Conservation (phyloP, 2,113 vertebrate species). For the Coptodon bakossiorum region DNA sequence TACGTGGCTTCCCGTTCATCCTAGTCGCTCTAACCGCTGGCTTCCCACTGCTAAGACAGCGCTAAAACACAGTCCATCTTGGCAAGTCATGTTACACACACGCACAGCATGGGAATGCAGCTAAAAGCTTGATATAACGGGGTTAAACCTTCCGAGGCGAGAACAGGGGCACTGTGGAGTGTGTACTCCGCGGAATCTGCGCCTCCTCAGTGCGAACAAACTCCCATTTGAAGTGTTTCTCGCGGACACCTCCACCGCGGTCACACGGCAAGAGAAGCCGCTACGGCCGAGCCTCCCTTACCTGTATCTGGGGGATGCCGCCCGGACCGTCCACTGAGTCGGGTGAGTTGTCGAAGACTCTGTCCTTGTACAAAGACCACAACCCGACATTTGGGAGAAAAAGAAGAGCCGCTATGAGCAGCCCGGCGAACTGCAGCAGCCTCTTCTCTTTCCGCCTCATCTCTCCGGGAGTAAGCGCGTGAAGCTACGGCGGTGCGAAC, state of each 20-base stretch:
- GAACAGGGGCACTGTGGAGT: not conserved
- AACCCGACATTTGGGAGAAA: conserved; percentile 91
- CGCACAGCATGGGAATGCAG: not conserved
- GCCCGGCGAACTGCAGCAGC: conserved; percentile 83
- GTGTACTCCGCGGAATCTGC: not conserved
- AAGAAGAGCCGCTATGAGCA: conserved; percentile 83
- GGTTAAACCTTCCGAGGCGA: not conserved
- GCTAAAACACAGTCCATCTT: not conserved
- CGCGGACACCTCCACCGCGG: not conserved
- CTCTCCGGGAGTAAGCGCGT: conserved; percentile 17
- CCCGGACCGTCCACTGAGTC: conserved; percentile 50
- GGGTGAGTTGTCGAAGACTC: conserved; percentile 79
- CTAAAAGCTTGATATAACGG: not conserved
- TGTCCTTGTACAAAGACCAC: conserved; percentile 88
- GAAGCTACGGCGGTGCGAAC: not conserved
- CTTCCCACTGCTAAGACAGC: not conserved
- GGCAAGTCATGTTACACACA: not conserved
- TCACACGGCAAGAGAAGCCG: not conserved
- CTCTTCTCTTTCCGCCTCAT: conserved; percentile 93
- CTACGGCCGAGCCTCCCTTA: conserved; percentile 25
- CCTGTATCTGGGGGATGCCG: conserved; percentile 63
- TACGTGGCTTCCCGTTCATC: conserved; percentile 20
- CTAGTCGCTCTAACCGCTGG: not conserved
- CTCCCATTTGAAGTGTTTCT: not conserved
- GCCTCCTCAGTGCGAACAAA: not conserved